phyloP scores from a whole-genome alignment of 2,797 vertebrate species.

The Naso thynnoides region DNA sequence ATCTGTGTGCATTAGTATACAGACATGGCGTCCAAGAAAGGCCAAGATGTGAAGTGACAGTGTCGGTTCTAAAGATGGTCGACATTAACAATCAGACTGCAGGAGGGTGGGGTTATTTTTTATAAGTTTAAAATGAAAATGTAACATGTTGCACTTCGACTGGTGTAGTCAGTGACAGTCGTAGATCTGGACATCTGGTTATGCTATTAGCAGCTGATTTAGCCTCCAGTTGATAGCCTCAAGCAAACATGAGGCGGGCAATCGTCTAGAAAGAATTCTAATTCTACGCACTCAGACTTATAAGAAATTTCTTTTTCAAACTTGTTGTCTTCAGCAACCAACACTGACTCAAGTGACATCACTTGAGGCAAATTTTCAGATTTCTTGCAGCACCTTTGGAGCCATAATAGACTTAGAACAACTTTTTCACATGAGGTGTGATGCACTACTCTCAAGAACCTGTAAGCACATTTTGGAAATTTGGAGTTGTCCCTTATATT shows the following conservation, averaged over 20 bases:
- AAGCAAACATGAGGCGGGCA: slow-evolving; percentile 20
- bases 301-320: slow-evolving; percentile 4
- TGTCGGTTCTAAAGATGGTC: not conserved
- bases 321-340: not conserved
- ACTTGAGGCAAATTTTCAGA: slow-evolving; percentile 8
- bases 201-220: slow-evolving; percentile 1
- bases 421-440: too few relatives aligned
- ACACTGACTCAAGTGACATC: slow-evolving; percentile 7
- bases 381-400: not conserved
- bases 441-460: not conserved
- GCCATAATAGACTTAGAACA: not conserved
- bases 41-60: not conserved
- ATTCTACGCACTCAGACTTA: not conserved
- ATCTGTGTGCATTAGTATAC: slow-evolving; percentile 1
- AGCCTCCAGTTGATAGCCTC: slow-evolving; percentile 21
- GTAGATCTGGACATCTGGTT: not conserved
- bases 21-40: slow-evolving; percentile 3
- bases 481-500: not conserved
- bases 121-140: not conserved
- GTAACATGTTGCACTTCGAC: slow-evolving; percentile 21
- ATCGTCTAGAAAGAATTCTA: too few relatives aligned
- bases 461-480: slow-evolving; percentile 16
- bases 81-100: not conserved
- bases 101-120: not conserved
- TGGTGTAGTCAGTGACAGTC: slow-evolving; percentile 6